Base-by-base conservation (phyloP, 2,113 vertebrate species). In the Phaetusa simplex region DNA sequence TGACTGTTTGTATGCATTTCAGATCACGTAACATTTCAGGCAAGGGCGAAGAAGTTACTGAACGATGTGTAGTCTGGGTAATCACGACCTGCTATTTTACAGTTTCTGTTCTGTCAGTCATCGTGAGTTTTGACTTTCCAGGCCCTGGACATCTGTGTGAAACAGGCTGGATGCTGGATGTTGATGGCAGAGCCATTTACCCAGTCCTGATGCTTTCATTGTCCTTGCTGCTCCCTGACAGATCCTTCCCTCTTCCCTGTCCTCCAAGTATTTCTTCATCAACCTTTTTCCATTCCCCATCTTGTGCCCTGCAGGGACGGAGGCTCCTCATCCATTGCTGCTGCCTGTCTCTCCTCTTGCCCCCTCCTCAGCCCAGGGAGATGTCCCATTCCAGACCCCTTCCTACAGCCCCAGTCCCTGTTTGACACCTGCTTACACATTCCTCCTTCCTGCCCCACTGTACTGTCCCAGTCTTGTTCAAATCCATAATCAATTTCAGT, bases 161-260 rank as follows among this genome's bases (percentile, higher is more conserved):
- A 55, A 14, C 26, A 38, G 42, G 16, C 16, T 9, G 0, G 6
- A 22, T 73, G 20, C 32, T 69, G 73, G 34, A 8, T 78, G 20
- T 22, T 86, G 18, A 27, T 1, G 3, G 11, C 23, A 65, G 8
- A 85, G 21, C 58, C 5, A 2, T 29, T 32, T 43, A 32, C 14
- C 19, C 30, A 50, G 42, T 36, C n/a, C 45, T 82, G 27, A 30
- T 85, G 19, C 47, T 80, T 80, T 82, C 4, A 0, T 7, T 50
- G 15, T 81, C 34, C 17, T 76, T 40, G 19, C 29, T 58, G 0
- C 42, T 53, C 24, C 23, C 14, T 0, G 2, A 21, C 5, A 11
- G 22, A n/a, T 81, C 22, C 47, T 66, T 58, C 32, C 10, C 26
- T 80, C 36, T 70, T 85, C 55, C 19, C 11, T 36, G 19, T 88